phyloP scores from a whole-genome alignment of 2,888 invertebrate species.

The Dicyrtoma fusca region DNA sequence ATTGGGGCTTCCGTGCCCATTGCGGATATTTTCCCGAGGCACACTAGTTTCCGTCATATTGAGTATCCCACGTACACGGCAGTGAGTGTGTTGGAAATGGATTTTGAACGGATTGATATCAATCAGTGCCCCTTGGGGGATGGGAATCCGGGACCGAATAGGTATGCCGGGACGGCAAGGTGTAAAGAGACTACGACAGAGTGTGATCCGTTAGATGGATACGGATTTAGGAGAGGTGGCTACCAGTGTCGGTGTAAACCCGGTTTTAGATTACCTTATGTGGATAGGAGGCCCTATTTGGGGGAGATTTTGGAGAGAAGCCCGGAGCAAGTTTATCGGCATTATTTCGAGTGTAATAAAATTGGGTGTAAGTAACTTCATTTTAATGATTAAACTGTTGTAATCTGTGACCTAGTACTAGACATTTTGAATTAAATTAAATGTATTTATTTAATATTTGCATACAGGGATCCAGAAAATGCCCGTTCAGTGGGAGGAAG shows the following conservation, averaged over 20 bases:
- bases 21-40: conserved; percentile 91
- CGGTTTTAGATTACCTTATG: conserved; percentile 81
- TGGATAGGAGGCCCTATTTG: conserved; percentile 84
- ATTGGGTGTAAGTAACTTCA: conserved; percentile 91
- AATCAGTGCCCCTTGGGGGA: conserved; percentile 91
- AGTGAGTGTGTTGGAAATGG: conserved; percentile 90
- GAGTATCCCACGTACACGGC: conserved; percentile 94
- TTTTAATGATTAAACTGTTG: too few species aligned
- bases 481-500: conserved; percentile 80
- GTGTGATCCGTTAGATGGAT: conserved; percentile 96
- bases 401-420: too few species aligned
- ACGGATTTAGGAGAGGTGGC: conserved; percentile 93
- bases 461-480: conserved; percentile 79
- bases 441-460: conserved; percentile 69
- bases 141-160: conserved; percentile 86
- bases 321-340: conserved; percentile 86
- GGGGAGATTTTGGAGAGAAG: conserved; percentile 94
- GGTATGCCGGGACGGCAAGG: conserved; percentile 84
- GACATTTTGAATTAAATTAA: conserved; percentile 85
- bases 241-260: conserved; percentile 93
- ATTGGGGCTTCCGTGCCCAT: conserved; percentile 92
- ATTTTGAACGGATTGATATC: conserved; percentile 94
- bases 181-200: conserved; percentile 91
- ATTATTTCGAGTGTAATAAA: conserved; percentile 80
- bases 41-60: conserved; percentile 88